phyloP scores from a whole-genome alignment of 2,888 invertebrate species.

The Synergus laeviventris region DNA sequence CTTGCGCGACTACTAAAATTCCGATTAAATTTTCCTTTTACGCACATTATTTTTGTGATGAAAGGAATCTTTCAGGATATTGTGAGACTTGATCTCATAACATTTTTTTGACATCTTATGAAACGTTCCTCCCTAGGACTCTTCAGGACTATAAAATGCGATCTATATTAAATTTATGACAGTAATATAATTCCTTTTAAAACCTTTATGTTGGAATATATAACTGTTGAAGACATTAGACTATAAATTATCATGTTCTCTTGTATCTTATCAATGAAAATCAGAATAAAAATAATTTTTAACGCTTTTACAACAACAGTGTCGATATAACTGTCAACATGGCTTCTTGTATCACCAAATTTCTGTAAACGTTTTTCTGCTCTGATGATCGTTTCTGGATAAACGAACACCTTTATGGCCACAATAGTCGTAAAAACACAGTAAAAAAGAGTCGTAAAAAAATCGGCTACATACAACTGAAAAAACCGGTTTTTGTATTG shows the following conservation, averaged over 20 bases:
- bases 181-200: neutral
- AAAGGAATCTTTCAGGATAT: too few species aligned
- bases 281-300: neutral
- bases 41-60: too few species aligned
- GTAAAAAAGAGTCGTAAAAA: constrained; percentile 8
- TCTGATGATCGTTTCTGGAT: constrained; percentile 13
- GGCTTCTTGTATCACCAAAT: constrained; percentile 24
- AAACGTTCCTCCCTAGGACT: too few species aligned
- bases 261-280: neutral
- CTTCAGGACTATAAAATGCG: too few species aligned
- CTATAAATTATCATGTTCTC: neutral
- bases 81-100: too few species aligned
- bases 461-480: constrained; percentile 12
- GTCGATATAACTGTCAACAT: constrained; percentile 32
- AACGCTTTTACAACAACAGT: constrained; percentile 27
- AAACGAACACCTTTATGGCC: constrained; percentile 11
- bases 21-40: too few species aligned
- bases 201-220: neutral
- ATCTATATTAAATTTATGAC: neutral
- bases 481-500: constrained; percentile 23
- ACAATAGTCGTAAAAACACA: constrained; percentile 27
- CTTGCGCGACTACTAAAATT: too few species aligned
- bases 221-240: neutral
- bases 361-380: constrained; percentile 11
- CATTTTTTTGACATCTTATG: too few species aligned